A percentile compares a stretch with the other conserved stretches of the same genome.
phyloP scores from a whole-genome alignment of 2,888 invertebrate species.

The Meiosimyza decipiens region DNA sequence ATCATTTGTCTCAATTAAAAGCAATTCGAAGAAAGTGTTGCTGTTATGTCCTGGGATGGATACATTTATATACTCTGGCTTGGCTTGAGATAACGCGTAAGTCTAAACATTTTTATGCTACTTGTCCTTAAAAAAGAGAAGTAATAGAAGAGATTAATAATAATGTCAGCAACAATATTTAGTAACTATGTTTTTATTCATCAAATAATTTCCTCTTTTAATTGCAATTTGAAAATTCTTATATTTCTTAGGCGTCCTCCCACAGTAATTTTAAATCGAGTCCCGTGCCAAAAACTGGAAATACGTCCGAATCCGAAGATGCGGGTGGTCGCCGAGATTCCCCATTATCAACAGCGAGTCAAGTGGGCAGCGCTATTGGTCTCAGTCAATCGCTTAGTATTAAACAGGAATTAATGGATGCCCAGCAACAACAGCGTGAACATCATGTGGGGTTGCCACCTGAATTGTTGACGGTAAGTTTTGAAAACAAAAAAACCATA shows the following conservation, averaged over 20 bases:
- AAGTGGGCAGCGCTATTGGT: constrained; percentile 56
- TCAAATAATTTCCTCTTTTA: too few species aligned
- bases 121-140: too few species aligned
- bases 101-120: too few species aligned
- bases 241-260: constrained; percentile 70
- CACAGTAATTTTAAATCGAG: constrained; percentile 76
- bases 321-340: constrained; percentile 64
- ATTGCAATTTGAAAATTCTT: neutral
- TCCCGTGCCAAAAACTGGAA: constrained; percentile 74
- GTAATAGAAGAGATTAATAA: too few species aligned
- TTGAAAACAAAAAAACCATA: neutral
- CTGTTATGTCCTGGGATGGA: too few species aligned
- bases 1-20: too few species aligned
- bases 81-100: too few species aligned
- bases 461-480: constrained; percentile 67
- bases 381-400: constrained; percentile 67
- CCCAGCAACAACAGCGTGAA: constrained; percentile 64
- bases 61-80: too few species aligned
- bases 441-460: constrained; percentile 65
- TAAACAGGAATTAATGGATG: constrained; percentile 67
- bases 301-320: constrained; percentile 70
- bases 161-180: too few species aligned
- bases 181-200: too few species aligned
- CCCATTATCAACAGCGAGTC: constrained; percentile 63
- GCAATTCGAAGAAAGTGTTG: too few species aligned